A percentile compares a stretch with the other conserved stretches of the same genome.
Conservation (phyloP, 2,888 invertebrate genomes). For the Eucera pruinosa region DNA sequence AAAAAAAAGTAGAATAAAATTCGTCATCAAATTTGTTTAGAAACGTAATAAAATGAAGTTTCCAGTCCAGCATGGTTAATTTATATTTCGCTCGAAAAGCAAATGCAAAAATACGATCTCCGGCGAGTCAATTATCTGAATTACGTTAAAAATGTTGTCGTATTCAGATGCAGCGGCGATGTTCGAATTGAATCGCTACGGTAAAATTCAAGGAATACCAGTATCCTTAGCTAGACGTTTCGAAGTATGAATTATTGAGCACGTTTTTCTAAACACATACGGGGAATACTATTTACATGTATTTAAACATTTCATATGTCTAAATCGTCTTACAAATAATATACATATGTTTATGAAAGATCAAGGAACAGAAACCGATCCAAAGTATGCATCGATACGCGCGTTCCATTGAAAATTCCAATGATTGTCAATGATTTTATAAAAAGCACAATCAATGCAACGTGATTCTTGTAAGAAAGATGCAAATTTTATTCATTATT, state of each 20-base stretch:
- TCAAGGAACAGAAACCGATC: not conserved
- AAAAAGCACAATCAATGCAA: not conserved
- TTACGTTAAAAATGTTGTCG: too few relatives aligned
- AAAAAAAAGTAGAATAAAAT: too few relatives aligned
- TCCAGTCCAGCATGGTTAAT: too few relatives aligned
- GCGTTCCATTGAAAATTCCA: not conserved
- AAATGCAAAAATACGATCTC: not conserved
- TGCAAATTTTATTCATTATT: too few relatives aligned
- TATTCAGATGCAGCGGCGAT: not conserved
- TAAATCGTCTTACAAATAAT: not conserved
- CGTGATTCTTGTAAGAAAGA: not conserved
- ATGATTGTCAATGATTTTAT: not conserved
- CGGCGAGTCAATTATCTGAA: too few relatives aligned
- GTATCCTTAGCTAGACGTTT: not conserved
- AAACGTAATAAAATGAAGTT: too few relatives aligned
- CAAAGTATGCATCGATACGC: not conserved
- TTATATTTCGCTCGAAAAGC: too few relatives aligned
- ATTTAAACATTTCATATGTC: not conserved
- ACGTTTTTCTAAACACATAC: conserved; percentile 3
- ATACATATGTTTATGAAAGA: not conserved
- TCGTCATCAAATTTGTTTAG: too few relatives aligned
- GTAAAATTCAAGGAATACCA: conserved; percentile 2
- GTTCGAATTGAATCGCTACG: not conserved
- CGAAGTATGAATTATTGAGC: conserved; percentile 24
- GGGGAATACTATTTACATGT: conserved; percentile 11